Evolutionary conservation across 1,140 invertebrate genomes (phyloP).

Genomic region (Papilio dardanus): DNA sequence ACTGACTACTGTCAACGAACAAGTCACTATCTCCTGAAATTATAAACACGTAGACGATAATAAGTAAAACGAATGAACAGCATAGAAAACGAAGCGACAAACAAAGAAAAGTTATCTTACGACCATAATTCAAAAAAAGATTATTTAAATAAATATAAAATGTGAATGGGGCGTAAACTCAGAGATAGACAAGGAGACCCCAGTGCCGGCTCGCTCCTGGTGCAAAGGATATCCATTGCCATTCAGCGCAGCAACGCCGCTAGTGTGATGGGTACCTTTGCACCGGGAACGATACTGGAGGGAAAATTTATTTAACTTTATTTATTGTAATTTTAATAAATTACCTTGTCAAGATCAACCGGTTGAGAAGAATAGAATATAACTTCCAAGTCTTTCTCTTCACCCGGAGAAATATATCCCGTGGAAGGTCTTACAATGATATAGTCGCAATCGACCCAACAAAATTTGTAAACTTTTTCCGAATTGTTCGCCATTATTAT

Average conservation of each 20-base stretch:
- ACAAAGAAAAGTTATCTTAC: background rate
- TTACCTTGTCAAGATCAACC: slow-evolving; percentile 63
- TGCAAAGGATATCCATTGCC: too few relatives aligned
- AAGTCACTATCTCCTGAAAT: slow-evolving; percentile 51
- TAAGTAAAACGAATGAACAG: slow-evolving; percentile 40
- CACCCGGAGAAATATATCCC: slow-evolving; percentile 73
- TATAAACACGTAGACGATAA: too few relatives aligned
- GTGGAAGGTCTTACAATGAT: slow-evolving; percentile 65
- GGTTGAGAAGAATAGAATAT: slow-evolving; percentile 64
- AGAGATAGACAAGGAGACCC: too few relatives aligned
- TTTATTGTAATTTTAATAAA: background rate
- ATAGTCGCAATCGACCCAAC: slow-evolving; percentile 58
- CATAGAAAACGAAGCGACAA: background rate
- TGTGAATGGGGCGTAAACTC: too few relatives aligned
- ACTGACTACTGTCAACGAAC: slow-evolving; percentile 54
- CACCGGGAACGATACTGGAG: too few relatives aligned
- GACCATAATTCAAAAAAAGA: background rate
- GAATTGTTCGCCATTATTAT: slow-evolving; percentile 74
- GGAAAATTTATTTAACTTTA: too few relatives aligned
- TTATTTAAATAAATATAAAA: too few relatives aligned
- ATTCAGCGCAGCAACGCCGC: too few relatives aligned
- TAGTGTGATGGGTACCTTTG: too few relatives aligned
- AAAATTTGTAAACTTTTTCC: slow-evolving; percentile 73
- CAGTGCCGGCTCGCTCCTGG: too few relatives aligned
- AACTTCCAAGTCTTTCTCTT: slow-evolving; percentile 78